These are phyloP conservation scores for Zaprionus davidi DNA, from an alignment of 1,140 invertebrate species.

Conservation along the genomic window DNA sequence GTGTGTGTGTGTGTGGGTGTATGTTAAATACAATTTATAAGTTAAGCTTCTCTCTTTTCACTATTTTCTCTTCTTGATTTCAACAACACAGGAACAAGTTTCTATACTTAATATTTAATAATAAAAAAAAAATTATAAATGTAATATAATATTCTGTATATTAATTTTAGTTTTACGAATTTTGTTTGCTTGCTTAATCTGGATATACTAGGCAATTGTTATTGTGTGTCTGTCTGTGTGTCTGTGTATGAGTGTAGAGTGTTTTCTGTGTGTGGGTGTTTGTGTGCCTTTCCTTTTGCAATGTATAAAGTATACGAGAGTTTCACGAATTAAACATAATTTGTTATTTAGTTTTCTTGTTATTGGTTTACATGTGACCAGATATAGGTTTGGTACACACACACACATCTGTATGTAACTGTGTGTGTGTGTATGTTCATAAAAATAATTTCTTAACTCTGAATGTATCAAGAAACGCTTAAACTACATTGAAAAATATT, in stretches of 20 bases:
- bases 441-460: conserved; percentile 32
- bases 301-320: conserved; percentile 57
- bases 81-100: conserved; percentile 82
- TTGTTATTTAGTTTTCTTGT: conserved; percentile 51
- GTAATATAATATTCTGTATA: conserved; percentile 23
- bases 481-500: conserved; percentile 21
- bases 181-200: conserved; percentile 11
- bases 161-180: conserved; percentile 17
- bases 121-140: conserved; percentile 23
- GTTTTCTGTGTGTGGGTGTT: conserved; percentile 20
- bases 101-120: conserved; percentile 48
- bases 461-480: conserved; percentile 52
- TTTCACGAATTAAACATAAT: conserved; percentile 54
- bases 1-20: conserved; percentile 31
- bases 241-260: background rate
- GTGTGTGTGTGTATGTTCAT: conserved; percentile 1
- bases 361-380: conserved; percentile 80
- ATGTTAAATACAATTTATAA: conserved; percentile 39
- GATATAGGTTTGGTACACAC: conserved; percentile 63
- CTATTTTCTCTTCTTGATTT: conserved; percentile 50
- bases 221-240: background rate
- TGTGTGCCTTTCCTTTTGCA: conserved; percentile 47
- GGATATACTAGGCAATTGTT: conserved; percentile 19
- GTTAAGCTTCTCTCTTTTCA: conserved; percentile 45
- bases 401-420: conserved; percentile 18